A percentile compares a stretch with the other conserved stretches of the same genome.
phyloP scores from a whole-genome alignment of 1,140 invertebrate genomes.

The Callitettix versicolor region DNA sequence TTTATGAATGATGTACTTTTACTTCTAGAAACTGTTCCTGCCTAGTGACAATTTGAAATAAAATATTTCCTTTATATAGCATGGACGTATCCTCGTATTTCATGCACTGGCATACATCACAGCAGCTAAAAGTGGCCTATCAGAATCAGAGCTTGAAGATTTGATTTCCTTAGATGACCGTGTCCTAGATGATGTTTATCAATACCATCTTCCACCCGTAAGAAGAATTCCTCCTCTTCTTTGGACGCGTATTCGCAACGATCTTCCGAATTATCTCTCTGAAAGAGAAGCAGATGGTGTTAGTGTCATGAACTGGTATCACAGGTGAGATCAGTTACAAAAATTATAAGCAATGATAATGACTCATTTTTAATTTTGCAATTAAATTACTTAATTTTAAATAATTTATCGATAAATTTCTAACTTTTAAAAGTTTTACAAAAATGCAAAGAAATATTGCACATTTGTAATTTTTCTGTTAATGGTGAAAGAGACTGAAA shows the following conservation, averaged over 20 bases:
- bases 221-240: slow-evolving; percentile 86
- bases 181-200: slow-evolving; percentile 92
- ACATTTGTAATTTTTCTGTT: neutral
- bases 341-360: too few relatives aligned
- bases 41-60: too few relatives aligned
- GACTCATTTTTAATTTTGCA: too few relatives aligned
- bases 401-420: neutral
- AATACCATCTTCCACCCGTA: slow-evolving; percentile 94
- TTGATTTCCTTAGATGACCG: slow-evolving; percentile 89
- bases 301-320: slow-evolving; percentile 96
- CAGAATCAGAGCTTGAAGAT: slow-evolving; percentile 89
- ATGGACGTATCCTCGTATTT: slow-evolving; percentile 84
- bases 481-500: too few relatives aligned
- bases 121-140: slow-evolving; percentile 81
- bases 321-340: slow-evolving; percentile 42
- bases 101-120: slow-evolving; percentile 92
- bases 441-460: too few relatives aligned
- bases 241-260: slow-evolving; percentile 91
- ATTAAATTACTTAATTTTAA: too few relatives aligned
- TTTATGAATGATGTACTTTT: too few relatives aligned
- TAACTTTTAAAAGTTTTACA: neutral
- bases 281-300: slow-evolving; percentile 95
- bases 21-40: too few relatives aligned
- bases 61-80: slow-evolving; percentile 36
- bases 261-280: slow-evolving; percentile 89